These are phyloP conservation scores for Conus ventricosus DNA, from an alignment of 1,140 invertebrate species.

Conservation along the genomic window DNA sequence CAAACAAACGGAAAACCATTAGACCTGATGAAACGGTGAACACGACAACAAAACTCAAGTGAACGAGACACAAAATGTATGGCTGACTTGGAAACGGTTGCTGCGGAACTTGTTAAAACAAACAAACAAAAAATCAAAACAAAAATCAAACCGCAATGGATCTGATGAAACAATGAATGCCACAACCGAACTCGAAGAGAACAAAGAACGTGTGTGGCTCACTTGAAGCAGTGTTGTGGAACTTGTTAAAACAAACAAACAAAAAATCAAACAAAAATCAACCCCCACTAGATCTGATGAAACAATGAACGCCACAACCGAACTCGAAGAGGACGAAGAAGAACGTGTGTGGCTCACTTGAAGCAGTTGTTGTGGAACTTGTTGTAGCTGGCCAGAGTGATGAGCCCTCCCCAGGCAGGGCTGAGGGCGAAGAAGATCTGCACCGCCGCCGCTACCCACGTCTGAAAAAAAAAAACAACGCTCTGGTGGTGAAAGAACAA, in stretches of 20 bases:
- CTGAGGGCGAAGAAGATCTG: conserved; percentile 79
- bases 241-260: conserved; percentile 73
- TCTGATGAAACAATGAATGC: background rate
- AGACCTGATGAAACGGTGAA: too few species aligned
- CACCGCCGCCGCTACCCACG: conserved; percentile 78
- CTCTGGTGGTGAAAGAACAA: background rate
- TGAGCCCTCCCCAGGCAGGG: conserved; percentile 78
- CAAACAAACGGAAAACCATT: too few species aligned
- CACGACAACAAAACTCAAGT: too few species aligned
- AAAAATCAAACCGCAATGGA: background rate
- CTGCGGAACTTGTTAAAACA: too few species aligned
- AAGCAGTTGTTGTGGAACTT: conserved; percentile 80
- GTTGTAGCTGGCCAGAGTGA: conserved; percentile 80
- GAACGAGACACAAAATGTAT: too few species aligned
- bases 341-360: conserved; percentile 70
- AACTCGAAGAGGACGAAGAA: background rate
- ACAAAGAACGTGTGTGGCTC: conserved; percentile 43
- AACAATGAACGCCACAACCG: background rate
- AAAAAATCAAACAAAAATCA: background rate
- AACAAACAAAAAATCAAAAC: too few species aligned
- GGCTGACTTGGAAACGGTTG: too few species aligned
- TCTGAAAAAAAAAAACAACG: conserved; percentile 62
- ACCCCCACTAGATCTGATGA: background rate
- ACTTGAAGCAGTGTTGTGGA: conserved; percentile 79
- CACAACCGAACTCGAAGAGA: background rate